A percentile compares a stretch with the other conserved stretches of the same genome.
Conservation (phyloP, 2,888 invertebrate genomes). For the Pollenia griseotomentosa region DNA sequence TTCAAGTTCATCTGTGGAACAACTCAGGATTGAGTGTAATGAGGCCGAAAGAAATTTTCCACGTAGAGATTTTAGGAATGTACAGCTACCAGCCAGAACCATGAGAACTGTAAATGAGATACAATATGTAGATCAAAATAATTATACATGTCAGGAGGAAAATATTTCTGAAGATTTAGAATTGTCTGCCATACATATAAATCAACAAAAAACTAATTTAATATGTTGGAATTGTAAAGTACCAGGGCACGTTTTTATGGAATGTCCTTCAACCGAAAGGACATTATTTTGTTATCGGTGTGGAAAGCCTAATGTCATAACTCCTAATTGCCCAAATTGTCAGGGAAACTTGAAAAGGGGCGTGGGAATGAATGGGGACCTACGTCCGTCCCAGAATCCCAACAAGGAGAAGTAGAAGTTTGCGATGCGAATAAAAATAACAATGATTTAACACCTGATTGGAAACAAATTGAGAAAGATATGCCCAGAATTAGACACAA, state of each 20-base stretch:
- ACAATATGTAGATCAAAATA: background rate
- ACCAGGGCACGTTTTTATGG: constrained; percentile 16
- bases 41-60: constrained; percentile 27
- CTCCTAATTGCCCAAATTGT: constrained; percentile 15
- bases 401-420: no score
- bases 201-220: background rate
- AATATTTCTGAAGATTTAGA: background rate
- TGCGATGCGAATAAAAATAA: no score
- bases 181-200: no score
- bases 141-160: background rate
- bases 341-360: constrained; percentile 16
- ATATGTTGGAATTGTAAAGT: constrained; percentile 43
- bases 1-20: constrained; percentile 10
- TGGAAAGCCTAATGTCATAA: background rate
- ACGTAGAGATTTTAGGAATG: background rate
- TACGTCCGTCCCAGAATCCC: no score
- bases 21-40: constrained; percentile 20
- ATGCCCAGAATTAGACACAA: no score
- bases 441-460: no score
- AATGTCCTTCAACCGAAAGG: constrained; percentile 13
- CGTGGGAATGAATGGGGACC: constrained; percentile 3
- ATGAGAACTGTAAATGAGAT: background rate
- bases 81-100: background rate
- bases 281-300: constrained; percentile 17
- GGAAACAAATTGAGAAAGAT: no score